Evolutionary conservation across 2,888 invertebrate species (phyloP), one percentile per base, ranked within the genome.

Genomic region (Pogonocherus hispidulus): DNA sequence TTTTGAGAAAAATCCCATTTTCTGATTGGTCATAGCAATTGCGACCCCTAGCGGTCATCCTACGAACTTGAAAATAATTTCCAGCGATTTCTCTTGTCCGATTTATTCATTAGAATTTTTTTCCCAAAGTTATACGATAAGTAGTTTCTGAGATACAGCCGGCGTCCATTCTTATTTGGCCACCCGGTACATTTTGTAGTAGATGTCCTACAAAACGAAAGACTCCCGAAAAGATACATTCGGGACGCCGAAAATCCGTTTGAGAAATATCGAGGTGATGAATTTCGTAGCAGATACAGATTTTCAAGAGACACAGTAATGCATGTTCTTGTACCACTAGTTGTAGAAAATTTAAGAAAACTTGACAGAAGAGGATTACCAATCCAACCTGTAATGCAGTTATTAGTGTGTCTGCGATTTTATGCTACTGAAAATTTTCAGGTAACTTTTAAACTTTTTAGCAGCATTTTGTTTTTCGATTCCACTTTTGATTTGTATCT

Each of bases 341-440:
- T 68, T 23, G 16, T 20, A 32, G 46, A 67, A 19, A 37, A 55
- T 14, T 47, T 67, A 8, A 20, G 20, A 16, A 35, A 46, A 52
- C 19, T 41, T 35, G 51, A 56, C 37, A 64, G 49, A 52, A 32
- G 68, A 46, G 68, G 68, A n/a, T 56, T 68, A 59, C 68, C 68
- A 27, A 59, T 68, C 37, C 8, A 59, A 44, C 64, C 64, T 3
- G 11, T 64, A 1, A 59, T 68, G 5, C 57, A 68, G 27, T 32
- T 68, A 9, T 32, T 68, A 59, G 20, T 62, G 20, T 49, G 57
- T 27, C 64, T 64, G 41, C 16, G 64, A n/a, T 64, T 54, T 49
- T 68, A 68, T 59, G 59, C 52, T 49, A 67, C 67, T 46, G 47
- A 56, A 56, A 67, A 63, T 67, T 62, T 67, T 67, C 67, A 63